Base-by-base conservation (phyloP, 2,797 vertebrate species). In the Acipenser ruthenus region DNA sequence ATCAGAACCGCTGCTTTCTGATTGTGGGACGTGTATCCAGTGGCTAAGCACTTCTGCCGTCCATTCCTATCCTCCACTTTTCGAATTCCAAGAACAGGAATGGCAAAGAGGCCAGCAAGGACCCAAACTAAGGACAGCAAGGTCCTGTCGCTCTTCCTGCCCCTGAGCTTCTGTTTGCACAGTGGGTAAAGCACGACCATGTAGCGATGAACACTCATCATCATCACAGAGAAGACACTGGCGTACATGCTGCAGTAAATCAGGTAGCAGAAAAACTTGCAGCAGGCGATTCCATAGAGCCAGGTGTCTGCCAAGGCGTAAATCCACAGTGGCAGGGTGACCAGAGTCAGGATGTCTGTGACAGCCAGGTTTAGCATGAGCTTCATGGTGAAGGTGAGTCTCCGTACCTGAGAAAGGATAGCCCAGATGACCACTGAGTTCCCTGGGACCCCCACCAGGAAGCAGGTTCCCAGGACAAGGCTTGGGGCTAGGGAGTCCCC, bases 351-450 rank as follows among this genome's bases (percentile, higher is more conserved):
- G 15, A 86, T 64, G 51, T 86, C 85, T 0, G 79, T 78, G 4
- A 75, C 1, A 2, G 78, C 75, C 70, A 86, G 70, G 60, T 72
- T 85, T 63, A 84, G 60, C 79, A 85, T 82, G 68, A 87, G 51
- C 67, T 18, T 56, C 11, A 75, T 72, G 13, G 73, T 82, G 68
- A 82, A 55, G 10, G 65, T 72, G 56, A 67, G 77, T 51, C 77
- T 10, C 2, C 78, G 67, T 50, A 78, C 61, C 64, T 70, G 69
- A 51, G 70, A 62, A 60, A 18, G 63, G 4, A 83, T 71, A 52
- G 75, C 48, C 61, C 64, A 0, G 12, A 80, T 67, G 10, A 80
- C 76, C 0, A 70, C 51, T 0, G 78, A 9, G 69, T 84, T 85
- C 61, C 79, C 80, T 62, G 80, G 82, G 10, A 81, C 75, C 62